A percentile compares a stretch with the other conserved stretches of the same genome.
Evolutionary conservation across 1,140 invertebrate species (phyloP).

Genomic region (Aphelinus certus): DNA sequence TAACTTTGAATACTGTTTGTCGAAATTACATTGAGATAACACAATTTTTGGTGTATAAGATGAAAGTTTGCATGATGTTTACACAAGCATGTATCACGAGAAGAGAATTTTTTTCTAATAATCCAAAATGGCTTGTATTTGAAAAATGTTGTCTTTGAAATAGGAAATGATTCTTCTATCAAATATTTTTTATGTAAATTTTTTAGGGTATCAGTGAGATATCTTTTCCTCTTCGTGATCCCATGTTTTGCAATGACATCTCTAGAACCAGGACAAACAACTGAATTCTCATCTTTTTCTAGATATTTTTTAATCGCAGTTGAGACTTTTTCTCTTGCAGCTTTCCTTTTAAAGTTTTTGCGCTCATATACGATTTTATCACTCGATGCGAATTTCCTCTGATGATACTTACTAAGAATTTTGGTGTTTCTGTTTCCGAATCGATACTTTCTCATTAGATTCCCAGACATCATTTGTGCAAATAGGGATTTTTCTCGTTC

Average conservation of each 20-base stretch:
- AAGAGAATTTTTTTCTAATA: slow-evolving; percentile 8
- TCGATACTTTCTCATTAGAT: no score
- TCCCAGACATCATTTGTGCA: no score
- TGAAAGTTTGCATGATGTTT: slow-evolving; percentile 32
- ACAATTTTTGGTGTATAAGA: slow-evolving; percentile 7
- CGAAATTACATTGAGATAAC: slow-evolving; percentile 27
- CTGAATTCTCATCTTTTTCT: slow-evolving; percentile 43
- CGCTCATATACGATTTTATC: no score
- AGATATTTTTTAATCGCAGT: slow-evolving; percentile 40
- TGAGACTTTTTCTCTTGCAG: slow-evolving; percentile 6
- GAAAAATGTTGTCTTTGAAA: slow-evolving; percentile 28
- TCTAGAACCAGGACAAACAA: slow-evolving; percentile 43
- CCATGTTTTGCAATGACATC: slow-evolving; percentile 46
- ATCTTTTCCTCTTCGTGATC: slow-evolving; percentile 43
- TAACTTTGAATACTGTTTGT: slow-evolving; percentile 36
- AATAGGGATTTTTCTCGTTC: no score
- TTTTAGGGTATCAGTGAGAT: slow-evolving; percentile 41
- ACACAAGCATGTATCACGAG: slow-evolving; percentile 36
- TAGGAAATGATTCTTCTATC: slow-evolving; percentile 13
- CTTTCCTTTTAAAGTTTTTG: no score
- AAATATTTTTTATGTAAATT: slow-evolving; percentile 42
- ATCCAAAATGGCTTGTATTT: slow-evolving; percentile 36
- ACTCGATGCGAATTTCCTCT: no score
- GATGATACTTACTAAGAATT: no score
- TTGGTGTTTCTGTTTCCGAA: no score